Evolutionary conservation across 2,113 vertebrate species (phyloP), one percentile per base, ranked within the genome.

Genomic region (Chloropsis hardwickii): DNA sequence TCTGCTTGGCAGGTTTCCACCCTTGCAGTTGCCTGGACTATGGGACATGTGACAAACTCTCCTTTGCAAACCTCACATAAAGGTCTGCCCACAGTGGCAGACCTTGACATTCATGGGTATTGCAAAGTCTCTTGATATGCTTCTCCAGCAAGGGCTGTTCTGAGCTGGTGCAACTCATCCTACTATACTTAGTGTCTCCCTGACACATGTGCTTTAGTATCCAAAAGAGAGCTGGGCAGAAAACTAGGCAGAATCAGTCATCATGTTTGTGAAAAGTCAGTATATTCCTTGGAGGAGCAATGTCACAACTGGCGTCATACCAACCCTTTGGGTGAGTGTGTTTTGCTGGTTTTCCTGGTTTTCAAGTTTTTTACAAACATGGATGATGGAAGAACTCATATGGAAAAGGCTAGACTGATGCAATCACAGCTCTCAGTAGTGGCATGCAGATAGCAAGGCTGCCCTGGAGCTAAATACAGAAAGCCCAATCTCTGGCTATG

Each of bases 401-500:
- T 0, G 1, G 9, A 66, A 27, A n/a, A n/a, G 56, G 42, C 24
- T 33, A 73, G 60, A 65, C 1, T 10, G 60, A 50, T 69, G 33
- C 24, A 80, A 72, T 37, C 64, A 31, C 39, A 64, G 12, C 2
- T 1, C 50, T 81, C 64, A 61, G 42, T 12, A 57, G 29, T 18
- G 14, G 19, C 40, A 64, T 42, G 35, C n/a, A 94, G 86, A 72
- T 70, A 78, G 39, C 20, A 53, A 66, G 95, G 66, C 54, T 29
- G 3, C n/a, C 29, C 77, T 90, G 87, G n/a, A 91, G 86, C 79
- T 93, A 96, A 97, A 97, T 94, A 90, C 11, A 94, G 90, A 91
- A 91, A 77, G 71, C 60, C 33, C 51, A 61, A 81, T 88, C 89
- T 96, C 90, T 93, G 51, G 28, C 85, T 97, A 86, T 80, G 53